These are phyloP conservation scores for Cyanocitta stelleri DNA, from an alignment of 2,113 vertebrate species.

Conservation along the genomic window DNA sequence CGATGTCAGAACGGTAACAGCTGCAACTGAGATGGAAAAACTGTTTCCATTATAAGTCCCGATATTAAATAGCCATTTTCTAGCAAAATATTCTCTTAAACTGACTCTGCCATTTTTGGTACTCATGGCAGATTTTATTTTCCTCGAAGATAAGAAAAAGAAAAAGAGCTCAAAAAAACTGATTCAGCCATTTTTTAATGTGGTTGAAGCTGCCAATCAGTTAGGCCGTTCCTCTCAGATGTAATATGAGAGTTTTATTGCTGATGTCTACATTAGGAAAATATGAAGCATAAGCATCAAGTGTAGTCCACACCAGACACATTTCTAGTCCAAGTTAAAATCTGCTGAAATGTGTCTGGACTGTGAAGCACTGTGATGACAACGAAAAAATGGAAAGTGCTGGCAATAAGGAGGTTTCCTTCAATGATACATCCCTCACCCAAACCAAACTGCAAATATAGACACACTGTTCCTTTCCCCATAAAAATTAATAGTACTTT, in stretches of 20 bases:
- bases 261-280: not conserved
- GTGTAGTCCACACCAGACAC: not conserved
- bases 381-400: not conserved
- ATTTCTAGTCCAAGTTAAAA: not conserved
- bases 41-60: not conserved
- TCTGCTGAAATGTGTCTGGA: not conserved
- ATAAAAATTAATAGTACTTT: not conserved
- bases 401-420: not conserved
- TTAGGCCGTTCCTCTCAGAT: not conserved
- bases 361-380: not conserved
- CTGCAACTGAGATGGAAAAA: not conserved
- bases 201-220: not conserved
- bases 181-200: not conserved
- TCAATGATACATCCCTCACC: not conserved
- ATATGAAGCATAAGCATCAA: not conserved
- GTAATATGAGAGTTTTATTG: not conserved
- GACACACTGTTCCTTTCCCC: not conserved
- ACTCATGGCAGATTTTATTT: not conserved
- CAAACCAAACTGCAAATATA: not conserved
- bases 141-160: not conserved
- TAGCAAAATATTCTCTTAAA: not conserved
- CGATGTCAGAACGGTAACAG: not conserved
- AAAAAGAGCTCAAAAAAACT: not conserved
- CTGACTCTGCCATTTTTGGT: not conserved
- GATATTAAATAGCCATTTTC: not conserved